These are phyloP conservation scores for Calycopis cecrops DNA, from an alignment of 1,140 invertebrate species.

Conservation along the genomic window DNA sequence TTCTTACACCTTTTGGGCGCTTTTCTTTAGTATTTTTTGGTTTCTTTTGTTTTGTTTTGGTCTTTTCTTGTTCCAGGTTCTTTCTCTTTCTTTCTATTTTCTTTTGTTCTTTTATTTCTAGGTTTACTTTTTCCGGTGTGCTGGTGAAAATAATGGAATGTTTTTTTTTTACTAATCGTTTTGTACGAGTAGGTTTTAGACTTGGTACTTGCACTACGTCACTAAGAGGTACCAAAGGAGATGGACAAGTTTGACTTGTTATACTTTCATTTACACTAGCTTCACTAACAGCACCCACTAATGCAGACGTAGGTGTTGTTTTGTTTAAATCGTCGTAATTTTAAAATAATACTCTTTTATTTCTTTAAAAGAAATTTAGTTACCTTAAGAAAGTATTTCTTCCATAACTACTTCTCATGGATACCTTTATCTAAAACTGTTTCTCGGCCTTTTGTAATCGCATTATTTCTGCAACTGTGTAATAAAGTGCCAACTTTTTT, in stretches of 20 bases:
- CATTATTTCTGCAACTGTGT: too few species aligned
- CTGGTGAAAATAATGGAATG: conserved; percentile 5
- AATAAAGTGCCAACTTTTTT: too few species aligned
- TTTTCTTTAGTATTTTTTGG: conserved; percentile 21
- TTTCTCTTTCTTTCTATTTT: conserved; percentile 5
- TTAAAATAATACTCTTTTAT: too few species aligned
- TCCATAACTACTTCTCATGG: too few species aligned
- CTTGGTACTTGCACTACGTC: neutral
- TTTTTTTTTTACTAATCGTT: conserved; percentile 5
- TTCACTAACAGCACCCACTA: neutral
- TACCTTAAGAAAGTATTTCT: too few species aligned
- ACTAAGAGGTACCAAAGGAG: neutral
- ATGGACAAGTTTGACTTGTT: neutral
- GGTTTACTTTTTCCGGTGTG: conserved; percentile 9
- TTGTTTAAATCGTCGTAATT: too few species aligned
- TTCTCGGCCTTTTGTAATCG: too few species aligned
- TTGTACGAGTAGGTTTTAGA: neutral
- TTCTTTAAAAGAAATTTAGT: too few species aligned
- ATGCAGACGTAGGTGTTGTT: too few species aligned
- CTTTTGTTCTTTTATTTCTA: conserved; percentile 8
- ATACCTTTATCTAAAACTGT: too few species aligned
- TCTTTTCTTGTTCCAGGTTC: neutral
- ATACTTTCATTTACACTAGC: neutral
- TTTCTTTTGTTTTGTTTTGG: neutral
- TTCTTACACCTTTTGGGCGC: conserved; percentile 15